These are phyloP conservation scores for Oryzias javanicus DNA, from an alignment of 2,113 vertebrate genomes.

Conservation along the genomic window DNA sequence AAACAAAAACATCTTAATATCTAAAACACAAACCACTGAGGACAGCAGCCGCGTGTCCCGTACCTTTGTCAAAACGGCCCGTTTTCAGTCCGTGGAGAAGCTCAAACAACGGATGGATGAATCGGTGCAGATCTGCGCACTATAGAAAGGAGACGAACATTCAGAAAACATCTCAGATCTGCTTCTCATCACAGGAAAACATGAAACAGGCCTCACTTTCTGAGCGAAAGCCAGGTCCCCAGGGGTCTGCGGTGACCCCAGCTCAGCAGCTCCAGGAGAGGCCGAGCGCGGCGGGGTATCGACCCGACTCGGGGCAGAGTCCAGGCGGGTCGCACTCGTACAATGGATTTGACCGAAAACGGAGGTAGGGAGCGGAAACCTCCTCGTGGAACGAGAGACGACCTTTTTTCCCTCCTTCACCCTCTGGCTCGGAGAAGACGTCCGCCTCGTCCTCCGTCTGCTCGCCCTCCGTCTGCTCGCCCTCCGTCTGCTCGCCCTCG, in stretches of 20 bases:
- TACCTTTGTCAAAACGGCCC: slow-evolving; percentile 86
- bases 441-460: slow-evolving; percentile 75
- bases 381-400: slow-evolving; percentile 1
- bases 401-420: slow-evolving; percentile 29
- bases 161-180: not conserved
- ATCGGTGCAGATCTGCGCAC: slow-evolving; percentile 85
- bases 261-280: not conserved
- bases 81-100: slow-evolving; percentile 84
- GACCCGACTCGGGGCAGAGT: not conserved
- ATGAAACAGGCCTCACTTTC: slow-evolving; percentile 76
- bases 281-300: not conserved
- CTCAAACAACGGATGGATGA: slow-evolving; percentile 80
- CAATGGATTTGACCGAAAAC: slow-evolving; percentile 26
- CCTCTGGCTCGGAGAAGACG: slow-evolving; percentile 72
- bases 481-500: slow-evolving; percentile 73
- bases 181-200: not conserved
- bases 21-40: not conserved
- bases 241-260: slow-evolving; percentile 55
- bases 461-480: slow-evolving; percentile 77
- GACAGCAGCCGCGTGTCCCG: not conserved
- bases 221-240: slow-evolving; percentile 84
- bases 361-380: slow-evolving; percentile 10
- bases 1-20: not conserved
- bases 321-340: slow-evolving; percentile 12
- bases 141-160: slow-evolving; percentile 47